Evolutionary conservation across 2,888 invertebrate genomes (phyloP).

Genomic region (Mythimna albipuncta): DNA sequence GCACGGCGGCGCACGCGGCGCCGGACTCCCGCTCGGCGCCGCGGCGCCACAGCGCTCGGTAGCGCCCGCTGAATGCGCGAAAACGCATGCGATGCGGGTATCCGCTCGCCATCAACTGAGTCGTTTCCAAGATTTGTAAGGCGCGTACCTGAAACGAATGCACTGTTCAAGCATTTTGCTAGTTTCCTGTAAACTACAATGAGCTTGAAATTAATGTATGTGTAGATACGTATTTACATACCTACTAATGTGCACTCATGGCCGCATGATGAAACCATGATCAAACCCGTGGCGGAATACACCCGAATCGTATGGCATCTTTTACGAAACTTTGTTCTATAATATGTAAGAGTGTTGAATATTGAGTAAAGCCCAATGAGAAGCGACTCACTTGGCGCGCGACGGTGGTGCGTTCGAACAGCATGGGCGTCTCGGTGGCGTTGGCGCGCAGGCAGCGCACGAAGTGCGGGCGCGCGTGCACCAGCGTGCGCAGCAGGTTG

Average conservation of each 20-base stretch:
- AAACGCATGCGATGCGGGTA: constrained; percentile 98
- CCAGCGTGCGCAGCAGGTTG: constrained; percentile 96
- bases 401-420: constrained; percentile 96
- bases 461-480: constrained; percentile 98
- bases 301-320: too few relatives aligned
- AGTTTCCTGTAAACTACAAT: neutral
- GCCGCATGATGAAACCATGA: too few relatives aligned
- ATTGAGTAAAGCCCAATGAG: neutral
- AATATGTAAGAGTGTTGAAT: neutral
- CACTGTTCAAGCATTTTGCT: neutral
- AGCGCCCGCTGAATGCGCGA: constrained; percentile 97
- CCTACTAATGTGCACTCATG: too few relatives aligned
- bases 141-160: constrained; percentile 92
- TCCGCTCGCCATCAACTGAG: constrained; percentile 98
- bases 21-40: constrained; percentile 91
- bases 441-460: constrained; percentile 98
- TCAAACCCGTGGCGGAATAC: too few relatives aligned
- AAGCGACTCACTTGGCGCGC: constrained; percentile 93
- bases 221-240: neutral
- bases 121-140: constrained; percentile 97
- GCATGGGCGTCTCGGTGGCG: constrained; percentile 94
- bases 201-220: neutral
- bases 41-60: constrained; percentile 96
- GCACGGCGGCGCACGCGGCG: constrained; percentile 93
- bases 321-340: too few relatives aligned